These are phyloP conservation scores for Gymnarchus niloticus DNA, from an alignment of 2,113 vertebrate genomes.

Conservation along the genomic window DNA sequence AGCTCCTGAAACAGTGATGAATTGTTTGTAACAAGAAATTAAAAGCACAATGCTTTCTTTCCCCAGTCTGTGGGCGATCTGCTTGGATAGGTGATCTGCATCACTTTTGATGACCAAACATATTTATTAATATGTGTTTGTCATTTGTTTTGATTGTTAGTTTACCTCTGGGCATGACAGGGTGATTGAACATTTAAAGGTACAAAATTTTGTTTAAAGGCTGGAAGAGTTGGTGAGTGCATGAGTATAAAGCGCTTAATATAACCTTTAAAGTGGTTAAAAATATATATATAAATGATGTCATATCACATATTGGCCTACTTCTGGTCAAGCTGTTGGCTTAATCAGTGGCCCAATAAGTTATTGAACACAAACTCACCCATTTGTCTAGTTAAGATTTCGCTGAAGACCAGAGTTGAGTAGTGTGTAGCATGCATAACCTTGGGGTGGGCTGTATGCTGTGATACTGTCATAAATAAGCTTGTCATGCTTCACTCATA, in stretches of 20 bases:
- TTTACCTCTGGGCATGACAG: not conserved
- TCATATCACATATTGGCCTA: too few relatives aligned
- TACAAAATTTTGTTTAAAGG: not conserved
- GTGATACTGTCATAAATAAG: too few relatives aligned
- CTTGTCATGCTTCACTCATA: not conserved
- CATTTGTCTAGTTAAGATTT: too few relatives aligned
- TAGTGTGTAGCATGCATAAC: too few relatives aligned
- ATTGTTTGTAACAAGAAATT: not conserved
- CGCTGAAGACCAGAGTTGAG: too few relatives aligned
- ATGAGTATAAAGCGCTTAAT: not conserved
- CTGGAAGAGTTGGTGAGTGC: not conserved
- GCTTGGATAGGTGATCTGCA: not conserved
- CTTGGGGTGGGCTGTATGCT: too few relatives aligned
- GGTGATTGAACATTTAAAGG: not conserved
- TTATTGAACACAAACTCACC: too few relatives aligned
- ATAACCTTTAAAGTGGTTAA: not conserved
- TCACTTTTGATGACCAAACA: not conserved
- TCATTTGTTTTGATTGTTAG: not conserved
- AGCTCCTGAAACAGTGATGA: not conserved
- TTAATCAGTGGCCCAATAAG: too few relatives aligned
- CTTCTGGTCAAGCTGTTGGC: too few relatives aligned
- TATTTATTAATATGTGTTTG: not conserved
- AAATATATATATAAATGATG: too few relatives aligned
- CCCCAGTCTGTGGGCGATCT: not conserved
- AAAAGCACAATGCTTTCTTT: conserved; percentile 1